These are phyloP conservation scores for Acrobasis suavella DNA, from an alignment of 2,888 invertebrate genomes.

Conservation along the genomic window DNA sequence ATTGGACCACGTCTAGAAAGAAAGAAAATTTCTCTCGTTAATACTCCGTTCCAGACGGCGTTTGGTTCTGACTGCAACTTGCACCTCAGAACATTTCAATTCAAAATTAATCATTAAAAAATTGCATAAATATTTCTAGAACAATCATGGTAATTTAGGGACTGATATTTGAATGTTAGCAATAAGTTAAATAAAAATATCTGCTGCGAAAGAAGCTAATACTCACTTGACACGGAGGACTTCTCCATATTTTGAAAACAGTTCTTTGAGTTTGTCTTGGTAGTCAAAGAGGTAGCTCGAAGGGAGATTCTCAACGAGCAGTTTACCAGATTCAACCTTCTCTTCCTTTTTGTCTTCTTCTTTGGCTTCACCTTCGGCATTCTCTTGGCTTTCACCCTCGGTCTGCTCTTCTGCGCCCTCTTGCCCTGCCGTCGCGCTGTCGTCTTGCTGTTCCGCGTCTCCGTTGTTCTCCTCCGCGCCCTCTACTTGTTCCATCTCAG, in stretches of 20 bases:
- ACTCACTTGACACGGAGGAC: constrained; percentile 71
- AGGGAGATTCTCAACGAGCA: constrained; percentile 75
- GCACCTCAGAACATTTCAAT: constrained; percentile 57
- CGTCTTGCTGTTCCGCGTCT: constrained; percentile 53
- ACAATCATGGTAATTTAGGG: constrained; percentile 50
- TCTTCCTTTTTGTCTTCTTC: constrained; percentile 66
- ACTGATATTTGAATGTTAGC: constrained; percentile 81
- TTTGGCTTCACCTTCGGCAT: constrained; percentile 48
- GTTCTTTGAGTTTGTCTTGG: constrained; percentile 77
- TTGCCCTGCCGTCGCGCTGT: constrained; percentile 41
- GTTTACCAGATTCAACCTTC: constrained; percentile 77
- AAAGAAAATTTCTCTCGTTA: constrained; percentile 78
- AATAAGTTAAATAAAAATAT: constrained; percentile 39
- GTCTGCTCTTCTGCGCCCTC: constrained; percentile 36
- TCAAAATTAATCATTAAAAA: constrained; percentile 30
- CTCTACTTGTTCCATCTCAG: constrained; percentile 49
- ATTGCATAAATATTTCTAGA: constrained; percentile 29
- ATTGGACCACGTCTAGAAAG: constrained; percentile 83
- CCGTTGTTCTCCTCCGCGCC: constrained; percentile 65
- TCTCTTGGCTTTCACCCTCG: constrained; percentile 48
- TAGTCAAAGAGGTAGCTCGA: constrained; percentile 75
- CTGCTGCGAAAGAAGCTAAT: constrained; percentile 23
- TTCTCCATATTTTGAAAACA: constrained; percentile 76
- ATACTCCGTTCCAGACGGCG: constrained; percentile 63
- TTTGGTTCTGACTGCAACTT: constrained; percentile 54